Base-by-base conservation (phyloP, 2,797 vertebrate genomes). In the Sebastes matsubarae region DNA sequence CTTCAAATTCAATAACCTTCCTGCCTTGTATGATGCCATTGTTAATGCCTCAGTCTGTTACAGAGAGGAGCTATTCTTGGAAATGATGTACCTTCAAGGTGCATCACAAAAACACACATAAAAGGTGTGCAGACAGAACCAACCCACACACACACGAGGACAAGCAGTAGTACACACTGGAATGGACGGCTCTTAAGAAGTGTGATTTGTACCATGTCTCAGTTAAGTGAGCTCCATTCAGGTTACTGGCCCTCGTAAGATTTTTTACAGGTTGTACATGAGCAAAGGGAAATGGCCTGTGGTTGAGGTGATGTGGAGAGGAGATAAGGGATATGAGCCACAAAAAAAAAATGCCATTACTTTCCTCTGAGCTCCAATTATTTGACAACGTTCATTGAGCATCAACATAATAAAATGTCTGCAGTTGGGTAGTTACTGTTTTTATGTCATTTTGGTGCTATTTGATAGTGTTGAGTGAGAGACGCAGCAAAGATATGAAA, bases 321-420 rank as follows among this genome's bases (percentile, higher is more conserved):
- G 18, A 25, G 59, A 68, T 66, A 25, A 64, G 20, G 5, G 38
- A 72, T 36, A 78, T 55, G 64, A 79, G 69, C 59, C 74, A 54
- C 16, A 50, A 18, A 50, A 50, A 74, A 86, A 81, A 76, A 77
- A 50, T 2, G 42, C 7, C 60, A 79, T 75, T 77, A 77, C 58
- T n/a, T 79, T 71, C 69, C 52, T 77, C 30, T 68, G 67, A 76
- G 57, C 61, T 73, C 30, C 68, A 71, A 86, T 85, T 82, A 82
- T 80, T 76, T 78, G 34, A 75, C 69, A 80, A 24, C 3, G 50
- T 68, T 80, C 72, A 81, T 27, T 88, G 55, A 84, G 72, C 73
- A 89, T 84, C 70, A 78, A 60, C 46, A 72, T 69, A 72, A 72
- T 89, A 89, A 84, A 76, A 71, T 38, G 58, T 65, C 69, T 72